Evolutionary conservation across 2,797 vertebrate genomes (phyloP), one percentile per base, ranked within the genome.

Genomic region (Halcyon badia): DNA sequence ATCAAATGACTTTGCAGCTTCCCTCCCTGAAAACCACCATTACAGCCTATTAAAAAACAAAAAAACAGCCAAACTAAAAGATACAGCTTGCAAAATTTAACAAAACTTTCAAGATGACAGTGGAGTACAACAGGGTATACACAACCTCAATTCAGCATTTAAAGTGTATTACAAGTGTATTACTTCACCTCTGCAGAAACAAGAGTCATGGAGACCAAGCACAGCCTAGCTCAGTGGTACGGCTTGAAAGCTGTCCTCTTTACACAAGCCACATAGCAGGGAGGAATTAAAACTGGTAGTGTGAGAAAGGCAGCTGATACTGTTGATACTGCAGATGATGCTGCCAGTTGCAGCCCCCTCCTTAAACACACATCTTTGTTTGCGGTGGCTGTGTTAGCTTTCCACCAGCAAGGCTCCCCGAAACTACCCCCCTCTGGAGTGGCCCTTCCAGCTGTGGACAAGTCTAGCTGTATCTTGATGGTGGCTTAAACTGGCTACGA

Each of bases 191-290:
- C 35, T 42, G 39, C 48, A 61, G n/a, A 39, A 86, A 83, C 18
- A 51, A 46, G 33, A 25, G 11, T 16, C 39, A 30, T 1, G 62
- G 68, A 69, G 41, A 84, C 24, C n/a, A 75, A 46, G 20, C 13
- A 25, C 6, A 37, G 57, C 11, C 22, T 26, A 22, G 31, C 11
- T 56, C 26, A 26, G 16, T 4, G 11, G 22, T 16, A 44, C 0
- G 2, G 46, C n/a, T 33, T 58, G 41, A 77, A 51, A 83, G 30
- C 35, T 60, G 41, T 48, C 33, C 51, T 86, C 6, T 39, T 44
- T 7, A 42, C 41, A 51, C 33, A 42, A 75, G 18, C 26, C 49
- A n/a, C 0, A 0, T 3, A 26, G 46, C 2, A 0, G 1, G 8
- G 56, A 69, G 3, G n/a, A 87, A 58, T 10, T 39, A 41, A 87